Base-by-base conservation (phyloP, 2,113 vertebrate species). In the Thermophis baileyi region DNA sequence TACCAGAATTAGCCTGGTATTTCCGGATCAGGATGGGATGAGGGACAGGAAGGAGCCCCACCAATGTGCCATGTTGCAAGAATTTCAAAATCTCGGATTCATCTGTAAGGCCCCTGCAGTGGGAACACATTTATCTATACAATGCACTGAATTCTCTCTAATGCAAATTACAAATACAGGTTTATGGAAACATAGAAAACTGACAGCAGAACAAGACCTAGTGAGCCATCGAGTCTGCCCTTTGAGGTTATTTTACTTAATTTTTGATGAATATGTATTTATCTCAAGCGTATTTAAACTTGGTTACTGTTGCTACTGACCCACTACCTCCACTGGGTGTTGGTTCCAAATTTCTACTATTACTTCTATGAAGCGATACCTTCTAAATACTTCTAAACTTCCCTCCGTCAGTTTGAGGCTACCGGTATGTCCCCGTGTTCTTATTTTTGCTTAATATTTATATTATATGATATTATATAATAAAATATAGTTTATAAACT, bases 11-110 rank as follows among this genome's bases (percentile, higher is more conserved):
- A 85, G 99, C 99, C 98, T 99, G 99, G 97, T 99, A 99, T 97
- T 99, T 99, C 94, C 99, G 98, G 96, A 99, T 99, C 81, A 99
- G 98, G 97, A 99, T 99, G 94, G 99, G 99, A 95, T 99, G 99
- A 92, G 99, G 99, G 44, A 99, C 99, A 0, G 99, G 99, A 49
- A 99, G 97, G 93, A 99, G 97, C 27, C 99, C 99, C 97, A 99
- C 99, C 96, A 99, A 97, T 0, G 99, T 99, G 89, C 99, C 99
- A 0, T 99, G 99, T 96, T 99, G 99, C 93, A 99, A 97, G 96
- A 99, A 99, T 94, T 99, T 98, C 40, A 99, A 98, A 96, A 99
- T 99, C 97, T 99, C 99, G 0, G 99, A 99, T 91, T 99, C 99
- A 63, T 99, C 99, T 0, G 99, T 99, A 95, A 99, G 97, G 92